Conservation (phyloP, 2,113 vertebrate species). For the Proterorhinus semilunaris region DNA sequence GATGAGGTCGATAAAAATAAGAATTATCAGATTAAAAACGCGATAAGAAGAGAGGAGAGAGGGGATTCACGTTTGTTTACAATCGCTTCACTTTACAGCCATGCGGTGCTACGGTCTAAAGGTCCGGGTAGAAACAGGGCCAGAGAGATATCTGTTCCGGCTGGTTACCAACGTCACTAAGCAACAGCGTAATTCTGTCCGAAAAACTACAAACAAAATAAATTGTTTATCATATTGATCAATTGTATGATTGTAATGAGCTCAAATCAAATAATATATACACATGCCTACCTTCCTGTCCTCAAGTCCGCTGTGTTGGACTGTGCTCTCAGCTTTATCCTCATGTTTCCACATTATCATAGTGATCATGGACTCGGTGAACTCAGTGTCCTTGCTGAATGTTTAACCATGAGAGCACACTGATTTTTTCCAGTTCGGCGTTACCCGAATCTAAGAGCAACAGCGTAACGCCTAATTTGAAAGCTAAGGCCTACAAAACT, state of each 20-base stretch:
- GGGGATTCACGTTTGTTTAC: constrained; percentile 9
- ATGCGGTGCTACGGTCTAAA: constrained; percentile 37
- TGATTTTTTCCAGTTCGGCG: no score
- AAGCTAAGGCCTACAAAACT: no score
- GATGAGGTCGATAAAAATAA: not conserved
- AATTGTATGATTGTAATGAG: no score
- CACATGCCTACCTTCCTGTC: no score
- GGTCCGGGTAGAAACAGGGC: constrained; percentile 21
- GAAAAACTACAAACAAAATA: no score
- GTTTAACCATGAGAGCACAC: no score
- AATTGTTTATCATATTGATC: no score
- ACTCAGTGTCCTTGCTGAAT: not conserved
- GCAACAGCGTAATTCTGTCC: no score
- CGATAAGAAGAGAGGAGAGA: constrained; percentile 38
- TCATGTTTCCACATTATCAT: not conserved
- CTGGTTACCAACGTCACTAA: no score
- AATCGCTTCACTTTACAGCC: constrained; percentile 9
- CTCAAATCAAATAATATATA: no score
- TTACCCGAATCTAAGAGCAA: no score
- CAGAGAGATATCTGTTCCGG: constrained; percentile 42
- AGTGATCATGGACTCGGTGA: not conserved
- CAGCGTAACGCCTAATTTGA: no score
- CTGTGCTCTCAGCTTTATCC: not conserved
- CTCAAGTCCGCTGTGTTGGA: not conserved
- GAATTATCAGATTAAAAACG: not conserved